A percentile compares a stretch with the other conserved stretches of the same genome.
phyloP scores from a whole-genome alignment of 2,113 vertebrate genomes.

The Paradisaea rubra region DNA sequence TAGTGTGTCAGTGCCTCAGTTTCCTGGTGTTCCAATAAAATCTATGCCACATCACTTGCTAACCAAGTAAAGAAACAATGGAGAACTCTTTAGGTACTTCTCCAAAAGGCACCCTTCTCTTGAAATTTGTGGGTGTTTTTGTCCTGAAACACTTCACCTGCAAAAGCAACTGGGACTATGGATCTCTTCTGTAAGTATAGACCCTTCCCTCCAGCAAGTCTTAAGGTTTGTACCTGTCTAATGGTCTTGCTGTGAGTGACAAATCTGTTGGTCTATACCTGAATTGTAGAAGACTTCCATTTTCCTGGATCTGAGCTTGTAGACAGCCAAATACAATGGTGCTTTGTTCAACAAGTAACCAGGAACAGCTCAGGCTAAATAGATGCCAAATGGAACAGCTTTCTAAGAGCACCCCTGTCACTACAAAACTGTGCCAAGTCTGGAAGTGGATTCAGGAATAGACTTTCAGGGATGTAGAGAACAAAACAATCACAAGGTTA shows the following conservation, averaged over 20 bases:
- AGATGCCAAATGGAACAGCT: background rate
- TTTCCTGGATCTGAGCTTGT: background rate
- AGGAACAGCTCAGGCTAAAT: background rate
- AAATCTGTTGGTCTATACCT: background rate
- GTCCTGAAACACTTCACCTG: background rate
- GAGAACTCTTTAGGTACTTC: background rate
- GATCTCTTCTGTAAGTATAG: background rate
- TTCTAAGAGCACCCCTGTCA: background rate
- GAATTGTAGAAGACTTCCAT: background rate
- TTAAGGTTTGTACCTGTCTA: background rate
- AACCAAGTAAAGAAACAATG: background rate
- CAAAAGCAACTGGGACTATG: background rate
- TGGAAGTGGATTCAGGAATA: background rate
- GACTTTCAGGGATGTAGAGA: background rate
- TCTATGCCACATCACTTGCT: background rate
- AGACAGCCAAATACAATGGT: background rate
- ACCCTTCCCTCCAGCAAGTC: background rate
- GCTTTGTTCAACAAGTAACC: background rate
- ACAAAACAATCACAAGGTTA: background rate
- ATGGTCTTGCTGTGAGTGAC: background rate
- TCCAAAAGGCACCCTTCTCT: background rate
- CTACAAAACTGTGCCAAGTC: background rate
- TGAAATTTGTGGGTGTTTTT: background rate
- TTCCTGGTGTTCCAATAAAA: background rate
- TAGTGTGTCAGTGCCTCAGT: background rate